Percentiles rank a stretch among this genome's conserved stretches.
phyloP scores from a whole-genome alignment of 2,797 vertebrate species.

The Ataeniobius toweri region DNA sequence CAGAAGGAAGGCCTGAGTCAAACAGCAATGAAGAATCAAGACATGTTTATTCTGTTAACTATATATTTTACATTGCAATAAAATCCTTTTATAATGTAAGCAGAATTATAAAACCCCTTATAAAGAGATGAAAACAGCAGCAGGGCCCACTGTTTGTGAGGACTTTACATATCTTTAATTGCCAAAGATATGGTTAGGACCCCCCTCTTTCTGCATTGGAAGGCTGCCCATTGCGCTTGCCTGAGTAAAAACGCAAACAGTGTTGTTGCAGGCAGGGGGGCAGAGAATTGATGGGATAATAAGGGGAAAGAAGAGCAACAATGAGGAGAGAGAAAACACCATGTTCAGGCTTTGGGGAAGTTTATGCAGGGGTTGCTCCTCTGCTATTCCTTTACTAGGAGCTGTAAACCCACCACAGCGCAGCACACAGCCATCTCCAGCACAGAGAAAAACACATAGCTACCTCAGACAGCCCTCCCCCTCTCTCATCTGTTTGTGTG shows the following conservation, averaged over 20 bases:
- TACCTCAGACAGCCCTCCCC: constrained; percentile 41
- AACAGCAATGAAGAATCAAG: constrained; percentile 9
- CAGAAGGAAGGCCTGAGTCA: constrained; percentile 19
- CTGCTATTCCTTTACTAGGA: constrained; percentile 43
- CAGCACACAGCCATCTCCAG: constrained; percentile 37
- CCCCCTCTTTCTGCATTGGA: constrained; percentile 6
- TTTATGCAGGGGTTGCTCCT: constrained; percentile 44
- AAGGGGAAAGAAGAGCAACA: constrained; percentile 47
- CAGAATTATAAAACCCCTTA: background rate
- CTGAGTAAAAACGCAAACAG: constrained; percentile 65
- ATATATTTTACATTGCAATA: background rate
- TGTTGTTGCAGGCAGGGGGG: constrained; percentile 17
- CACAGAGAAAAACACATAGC: constrained; percentile 59
- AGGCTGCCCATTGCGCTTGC: constrained; percentile 61
- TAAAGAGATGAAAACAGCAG: background rate
- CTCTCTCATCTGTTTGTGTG: constrained; percentile 31
- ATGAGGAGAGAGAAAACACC: constrained; percentile 31
- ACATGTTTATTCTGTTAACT: background rate
- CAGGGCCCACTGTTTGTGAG: constrained; percentile 43
- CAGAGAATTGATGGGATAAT: constrained; percentile 13
- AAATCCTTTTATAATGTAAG: background rate
- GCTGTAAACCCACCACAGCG: constrained; percentile 35
- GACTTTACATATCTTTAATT: constrained; percentile 51
- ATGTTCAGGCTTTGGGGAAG: constrained; percentile 36
- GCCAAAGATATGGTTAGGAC: constrained; percentile 61